Evolutionary conservation across 2,797 vertebrate species (phyloP), one percentile per base, ranked within the genome.

Genomic region (Miopithecus talapoin): DNA sequence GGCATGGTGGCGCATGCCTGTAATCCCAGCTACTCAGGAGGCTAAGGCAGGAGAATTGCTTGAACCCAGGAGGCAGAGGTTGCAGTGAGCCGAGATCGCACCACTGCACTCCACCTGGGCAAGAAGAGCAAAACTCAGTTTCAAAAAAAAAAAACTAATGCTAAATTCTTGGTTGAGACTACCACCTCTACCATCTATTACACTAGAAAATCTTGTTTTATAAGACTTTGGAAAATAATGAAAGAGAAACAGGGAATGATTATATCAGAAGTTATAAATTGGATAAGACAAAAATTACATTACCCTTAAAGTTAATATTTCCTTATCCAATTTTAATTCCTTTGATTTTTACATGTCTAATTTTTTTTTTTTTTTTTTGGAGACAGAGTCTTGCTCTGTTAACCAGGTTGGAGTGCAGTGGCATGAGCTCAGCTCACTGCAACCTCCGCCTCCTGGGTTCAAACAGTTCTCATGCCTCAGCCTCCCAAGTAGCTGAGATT

Each of bases 281-380:
- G 91, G 46, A 85, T 19, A 59, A 8, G 14, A 91, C 39, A 83
- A 96, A 94, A 93, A 91, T 57, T 61, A 90, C 8, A 59, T 22
- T 89, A 91, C 78, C 91, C 28, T 87, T 89, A 48, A 96, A 95
- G 55, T 74, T 80, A 64, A 5, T 55, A 95, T 70, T 57, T 97
- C 39, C 70, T 80, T 89, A 50, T 17, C 57, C 12, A 96, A 85
- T 83, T 97, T 93, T 91, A 50, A 94, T 85, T 93, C 19, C 41
- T 96, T 95, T 96, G 57, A 89, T 89, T 87, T 41, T 97, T 78
- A 80, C 13, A 55, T 55, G 55, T 72, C 75, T 12, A 57, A 83
- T 75, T 92, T 87, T 64, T 39, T 26, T 43, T 41, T 43, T 41
- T 70, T 72, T 21, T 70, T 70, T 70, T 70, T 72, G 36, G n/a